Evolutionary conservation across 2,797 vertebrate genomes (phyloP).

Genomic region (Calcarius lapponicus): DNA sequence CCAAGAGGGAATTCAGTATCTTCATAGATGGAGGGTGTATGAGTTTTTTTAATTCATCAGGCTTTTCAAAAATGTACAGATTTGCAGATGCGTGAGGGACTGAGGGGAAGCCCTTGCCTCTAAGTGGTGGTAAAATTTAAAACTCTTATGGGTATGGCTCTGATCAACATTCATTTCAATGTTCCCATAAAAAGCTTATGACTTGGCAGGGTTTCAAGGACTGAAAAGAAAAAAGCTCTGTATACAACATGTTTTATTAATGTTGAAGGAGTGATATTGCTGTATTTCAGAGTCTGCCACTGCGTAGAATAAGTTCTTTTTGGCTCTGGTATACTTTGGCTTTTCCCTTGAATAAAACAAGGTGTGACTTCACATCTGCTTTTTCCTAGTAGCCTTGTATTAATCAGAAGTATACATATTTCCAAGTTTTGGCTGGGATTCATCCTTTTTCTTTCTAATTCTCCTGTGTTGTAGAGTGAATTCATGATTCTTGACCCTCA

Average conservation of each 20-base stretch:
- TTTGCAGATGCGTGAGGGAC: not conserved
- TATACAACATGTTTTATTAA: constrained; percentile 59
- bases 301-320: not conserved
- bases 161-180: constrained; percentile 42
- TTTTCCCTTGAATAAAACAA: constrained; percentile 16
- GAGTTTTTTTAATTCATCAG: not conserved
- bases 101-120: not conserved
- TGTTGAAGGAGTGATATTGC: constrained; percentile 43
- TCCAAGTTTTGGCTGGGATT: constrained; percentile 10
- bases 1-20: not conserved
- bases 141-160: constrained; percentile 29
- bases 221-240: not conserved
- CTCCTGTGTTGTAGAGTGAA: not conserved
- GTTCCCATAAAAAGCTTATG: constrained; percentile 56
- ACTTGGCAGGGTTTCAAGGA: constrained; percentile 46
- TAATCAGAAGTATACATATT: not conserved
- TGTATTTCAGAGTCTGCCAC: constrained; percentile 19
- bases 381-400: constrained; percentile 42
- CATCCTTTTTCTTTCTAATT: not conserved
- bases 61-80: not conserved
- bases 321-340: not conserved
- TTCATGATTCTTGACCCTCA: not conserved
- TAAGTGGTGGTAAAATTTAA: constrained; percentile 32
- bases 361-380: constrained; percentile 28
- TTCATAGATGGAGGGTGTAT: not conserved